Base-by-base conservation (phyloP, 2,797 vertebrate species). In the Melanogrammus aeglefinus region DNA sequence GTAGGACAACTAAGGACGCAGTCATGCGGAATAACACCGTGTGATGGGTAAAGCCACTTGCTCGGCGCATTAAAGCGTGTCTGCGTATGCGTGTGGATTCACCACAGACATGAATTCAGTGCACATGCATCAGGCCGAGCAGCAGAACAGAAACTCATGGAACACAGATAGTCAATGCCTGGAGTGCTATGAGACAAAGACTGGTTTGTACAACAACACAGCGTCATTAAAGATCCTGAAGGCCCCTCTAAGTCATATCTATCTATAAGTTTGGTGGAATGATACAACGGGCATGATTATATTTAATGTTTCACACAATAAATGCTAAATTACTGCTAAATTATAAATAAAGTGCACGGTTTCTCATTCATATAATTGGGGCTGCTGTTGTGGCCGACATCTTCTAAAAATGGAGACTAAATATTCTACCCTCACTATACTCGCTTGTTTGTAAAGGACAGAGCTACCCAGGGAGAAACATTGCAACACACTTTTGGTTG, bases 11-110 rank as follows among this genome's bases (percentile, higher is more conserved):
- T 51, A 81, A 38, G 63, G 86, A 87, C 4, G 86, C 88, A 87
- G 83, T 77, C 91, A 93, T 92, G 90, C 88, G 89, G 83, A 71
- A 75, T 93, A 90, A 93, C 88, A 85, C 74, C 41, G 80, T 83
- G 71, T 87, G 91, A 93, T 85, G 71, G 87, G 85, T 87, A 88
- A 90, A 90, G 89, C 90, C 88, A 88, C 76, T 83, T 76, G 78
- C 77, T 72, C 79, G 9, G 76, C 8, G 77, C 33, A 31, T 71
- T 57, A 29, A 31, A 12, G 73, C n/a, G 79, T 75, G 75, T 73
- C 73, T 70, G 76, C 1, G 38, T n/a, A n/a, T 75, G 35, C 41
- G 44, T 74, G 6, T 47, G 72, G 76, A 31, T 73, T 57, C 44
- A 75, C 44, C 39, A 72, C 44, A 79, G 83, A 77, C 27, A 83